Conservation (phyloP, 2,888 invertebrate species). For the Diplolepis rosae region DNA sequence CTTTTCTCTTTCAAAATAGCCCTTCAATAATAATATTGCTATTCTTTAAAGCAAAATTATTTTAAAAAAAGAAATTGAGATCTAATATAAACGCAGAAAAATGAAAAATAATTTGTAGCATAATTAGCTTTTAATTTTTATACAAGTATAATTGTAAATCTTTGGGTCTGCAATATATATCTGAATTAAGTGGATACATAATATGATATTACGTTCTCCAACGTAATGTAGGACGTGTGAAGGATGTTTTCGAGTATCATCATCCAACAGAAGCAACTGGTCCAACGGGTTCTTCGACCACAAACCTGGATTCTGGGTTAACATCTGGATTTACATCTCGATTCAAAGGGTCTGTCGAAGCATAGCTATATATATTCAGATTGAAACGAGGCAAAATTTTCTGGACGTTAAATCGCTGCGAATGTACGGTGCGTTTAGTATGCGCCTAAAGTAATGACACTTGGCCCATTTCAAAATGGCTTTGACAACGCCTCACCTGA, state of each 20-base stretch:
- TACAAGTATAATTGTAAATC: too few species aligned
- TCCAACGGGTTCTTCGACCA: conserved; percentile 25
- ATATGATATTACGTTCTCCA: background rate
- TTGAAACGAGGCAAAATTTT: background rate
- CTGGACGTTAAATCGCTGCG: background rate
- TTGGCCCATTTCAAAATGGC: conserved; percentile 50
- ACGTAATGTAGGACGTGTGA: conserved; percentile 5
- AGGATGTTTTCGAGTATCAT: background rate
- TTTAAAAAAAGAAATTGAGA: too few species aligned
- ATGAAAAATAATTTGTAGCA: too few species aligned
- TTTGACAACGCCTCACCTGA: conserved; percentile 40
- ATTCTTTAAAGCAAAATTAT: too few species aligned
- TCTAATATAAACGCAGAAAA: too few species aligned
- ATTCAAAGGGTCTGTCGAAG: background rate
- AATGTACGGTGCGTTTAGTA: conserved; percentile 41
- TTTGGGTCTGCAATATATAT: background rate
- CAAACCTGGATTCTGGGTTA: conserved; percentile 23
- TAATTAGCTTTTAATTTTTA: too few species aligned
- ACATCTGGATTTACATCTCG: conserved; percentile 17
- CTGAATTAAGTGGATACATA: background rate
- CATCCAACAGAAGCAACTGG: background rate
- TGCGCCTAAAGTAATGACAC: conserved; percentile 43
- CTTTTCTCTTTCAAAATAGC: too few species aligned
- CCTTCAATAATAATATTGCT: too few species aligned
- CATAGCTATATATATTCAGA: background rate